Percentiles rank a stretch among this genome's conserved stretches.
Conservation (phyloP, 35 echinoderm and acorn worm species). For the Lytechinus pictus region DNA sequence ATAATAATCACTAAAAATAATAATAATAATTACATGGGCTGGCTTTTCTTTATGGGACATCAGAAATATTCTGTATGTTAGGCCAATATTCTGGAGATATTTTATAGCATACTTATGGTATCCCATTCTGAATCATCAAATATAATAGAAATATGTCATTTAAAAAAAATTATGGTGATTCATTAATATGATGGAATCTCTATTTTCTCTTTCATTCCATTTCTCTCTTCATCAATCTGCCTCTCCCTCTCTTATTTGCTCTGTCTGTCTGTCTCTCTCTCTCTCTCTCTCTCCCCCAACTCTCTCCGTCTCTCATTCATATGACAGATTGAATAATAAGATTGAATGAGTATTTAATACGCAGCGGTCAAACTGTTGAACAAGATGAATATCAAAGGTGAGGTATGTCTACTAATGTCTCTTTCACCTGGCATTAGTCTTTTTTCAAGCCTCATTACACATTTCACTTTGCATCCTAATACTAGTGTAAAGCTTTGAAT, state of each 20-base stretch:
- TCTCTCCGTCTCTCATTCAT: neutral
- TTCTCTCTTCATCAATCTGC: no score
- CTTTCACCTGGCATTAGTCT: neutral
- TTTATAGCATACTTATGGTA: no score
- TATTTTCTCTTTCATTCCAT: no score
- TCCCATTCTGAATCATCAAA: no score
- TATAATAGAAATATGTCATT: no score
- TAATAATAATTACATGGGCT: no score
- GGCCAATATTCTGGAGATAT: no score
- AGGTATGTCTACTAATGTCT: conserved; percentile 3
- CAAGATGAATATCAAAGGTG: conserved; percentile 12
- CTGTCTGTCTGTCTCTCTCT: neutral
- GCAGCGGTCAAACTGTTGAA: neutral
- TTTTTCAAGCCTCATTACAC: neutral
- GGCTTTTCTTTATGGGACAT: no score
- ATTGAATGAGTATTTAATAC: neutral
- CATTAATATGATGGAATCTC: no score
- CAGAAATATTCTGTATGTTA: no score
- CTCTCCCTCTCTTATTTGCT: neutral
- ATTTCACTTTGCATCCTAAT: neutral
- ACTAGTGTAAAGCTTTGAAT: neutral
- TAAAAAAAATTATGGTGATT: no score
- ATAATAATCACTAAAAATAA: no score
- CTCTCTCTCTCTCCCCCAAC: neutral
- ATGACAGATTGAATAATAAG: conserved; percentile 5